Evolutionary conservation across 2,113 vertebrate species (phyloP), one percentile per base, ranked within the genome.

Genomic region (Xiphophorus maculatus): DNA sequence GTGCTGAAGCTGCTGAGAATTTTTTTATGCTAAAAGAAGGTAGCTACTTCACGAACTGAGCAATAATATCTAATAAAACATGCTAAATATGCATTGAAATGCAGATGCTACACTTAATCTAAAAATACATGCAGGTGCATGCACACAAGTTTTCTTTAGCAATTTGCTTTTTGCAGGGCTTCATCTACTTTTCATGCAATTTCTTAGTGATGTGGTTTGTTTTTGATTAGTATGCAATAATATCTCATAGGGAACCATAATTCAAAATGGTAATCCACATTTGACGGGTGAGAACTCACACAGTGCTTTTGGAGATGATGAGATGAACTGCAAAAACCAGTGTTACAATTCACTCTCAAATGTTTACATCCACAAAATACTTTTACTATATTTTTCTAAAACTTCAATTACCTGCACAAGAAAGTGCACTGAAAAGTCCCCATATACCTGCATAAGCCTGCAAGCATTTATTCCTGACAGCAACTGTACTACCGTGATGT

Each of bases 1-100:
- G 82, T 79, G 73, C 19, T 71, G 60, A 84, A 82, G 82, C 85
- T 81, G 77, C 79, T 66, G 17, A 73, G 85, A 87, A 83, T 84
- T 68, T 37, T 80, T 60, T 7, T 2, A 58, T 72, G 67, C 48
- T 13, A 80, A 70, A 73, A 82, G 37, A 64, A 40, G 35, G 67
- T 17, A 29, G 54, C 75, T 79, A 63, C 28, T n/a, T 62, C 72
- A 69, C 25, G 72, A 51, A 40, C 68, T 28, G 27, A 61, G 60
- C 22, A 32, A 66, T 22, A 60, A 30, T 15, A 40, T 35, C 32
- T 37, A 27, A 74, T 67, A 69, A 74, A 33, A 74, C 33, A 25
- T 29, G 37, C 3, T 10, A 44, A 25, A 29, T 12, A 48, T 33
- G 1, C 2, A 6, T 15, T 13, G 27, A 51, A 1, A 14, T 15